These are phyloP conservation scores for Aulostomus chinensis DNA, from an alignment of 2,797 vertebrate species.

Conservation along the genomic window DNA sequence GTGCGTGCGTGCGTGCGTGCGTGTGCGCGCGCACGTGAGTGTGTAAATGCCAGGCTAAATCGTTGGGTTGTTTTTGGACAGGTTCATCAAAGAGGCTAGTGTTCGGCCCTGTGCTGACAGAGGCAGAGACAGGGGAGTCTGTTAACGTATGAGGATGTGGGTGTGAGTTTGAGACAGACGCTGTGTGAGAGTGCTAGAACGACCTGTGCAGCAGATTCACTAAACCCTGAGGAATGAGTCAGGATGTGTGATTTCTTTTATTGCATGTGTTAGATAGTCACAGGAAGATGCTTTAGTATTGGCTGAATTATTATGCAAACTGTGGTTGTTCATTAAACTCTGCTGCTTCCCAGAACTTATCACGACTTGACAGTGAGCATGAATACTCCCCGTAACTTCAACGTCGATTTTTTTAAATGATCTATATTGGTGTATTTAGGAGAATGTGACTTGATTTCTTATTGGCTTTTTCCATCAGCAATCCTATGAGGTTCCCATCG, in stretches of 20 bases:
- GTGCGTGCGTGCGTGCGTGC: constrained; percentile 18
- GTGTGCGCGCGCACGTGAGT: constrained; percentile 14
- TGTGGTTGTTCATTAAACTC: no score
- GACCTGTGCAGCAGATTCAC: constrained; percentile 17
- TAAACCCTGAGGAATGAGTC: constrained; percentile 9
- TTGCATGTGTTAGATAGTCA: constrained; percentile 12
- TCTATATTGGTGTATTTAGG: no score
- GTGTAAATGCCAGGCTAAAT: constrained; percentile 57
- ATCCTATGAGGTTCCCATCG: constrained; percentile 96
- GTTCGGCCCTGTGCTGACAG: constrained; percentile 60
- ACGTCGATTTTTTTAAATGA: no score
- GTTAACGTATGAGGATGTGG: constrained; percentile 39
- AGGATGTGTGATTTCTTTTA: constrained; percentile 8
- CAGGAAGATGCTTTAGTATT: background rate
- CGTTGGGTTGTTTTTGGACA: constrained; percentile 59
- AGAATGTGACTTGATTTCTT: no score
- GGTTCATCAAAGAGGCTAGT: constrained; percentile 77
- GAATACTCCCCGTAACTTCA: no score
- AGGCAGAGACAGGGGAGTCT: constrained; percentile 46
- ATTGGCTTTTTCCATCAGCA: constrained; percentile 78
- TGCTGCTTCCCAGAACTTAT: constrained; percentile 21
- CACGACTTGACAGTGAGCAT: no score
- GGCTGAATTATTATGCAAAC: background rate
- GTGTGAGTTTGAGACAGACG: constrained; percentile 20
- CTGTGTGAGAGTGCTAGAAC: constrained; percentile 32